A percentile compares a stretch with the other conserved stretches of the same genome.
Conservation (phyloP, 2,888 invertebrate species). For the Andrena hattorfiana region DNA sequence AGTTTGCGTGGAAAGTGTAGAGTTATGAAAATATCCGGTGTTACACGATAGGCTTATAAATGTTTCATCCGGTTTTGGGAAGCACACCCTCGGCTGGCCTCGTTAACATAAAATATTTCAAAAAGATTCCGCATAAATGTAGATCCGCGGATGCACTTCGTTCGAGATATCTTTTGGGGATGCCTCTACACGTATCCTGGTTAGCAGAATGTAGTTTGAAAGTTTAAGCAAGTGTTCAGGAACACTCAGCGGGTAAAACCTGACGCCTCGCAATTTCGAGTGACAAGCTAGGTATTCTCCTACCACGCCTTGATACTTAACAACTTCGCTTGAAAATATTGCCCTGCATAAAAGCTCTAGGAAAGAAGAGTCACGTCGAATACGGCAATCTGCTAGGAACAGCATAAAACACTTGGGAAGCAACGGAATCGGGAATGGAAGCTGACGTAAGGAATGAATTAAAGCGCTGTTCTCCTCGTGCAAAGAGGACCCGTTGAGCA, state of each 20-base stretch:
- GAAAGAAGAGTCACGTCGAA: no score
- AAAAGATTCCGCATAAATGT: conserved; percentile 7
- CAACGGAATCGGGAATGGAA: background rate
- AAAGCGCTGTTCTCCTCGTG: background rate
- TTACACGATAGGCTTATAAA: no score
- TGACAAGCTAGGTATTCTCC: background rate
- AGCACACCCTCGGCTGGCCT: conserved; percentile 2
- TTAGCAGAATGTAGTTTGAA: conserved; percentile 3
- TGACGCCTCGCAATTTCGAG: conserved; percentile 3
- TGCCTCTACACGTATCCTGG: background rate
- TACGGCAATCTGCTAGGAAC: no score
- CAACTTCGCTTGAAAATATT: no score
- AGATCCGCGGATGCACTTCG: conserved; percentile 8
- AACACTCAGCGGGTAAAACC: background rate
- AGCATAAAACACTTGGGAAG: no score
- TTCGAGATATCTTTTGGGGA: background rate
- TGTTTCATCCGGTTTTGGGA: no score
- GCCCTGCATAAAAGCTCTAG: no score
- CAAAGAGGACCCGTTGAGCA: background rate
- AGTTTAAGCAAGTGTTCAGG: background rate
- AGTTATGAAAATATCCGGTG: no score
- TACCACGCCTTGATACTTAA: no score
- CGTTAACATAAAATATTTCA: conserved; percentile 1
- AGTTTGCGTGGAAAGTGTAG: background rate
- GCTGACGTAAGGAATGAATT: background rate